phyloP scores from a whole-genome alignment of 35 echinoderm and acorn worm genomes.

The Strongylocentrotus purpuratus region DNA sequence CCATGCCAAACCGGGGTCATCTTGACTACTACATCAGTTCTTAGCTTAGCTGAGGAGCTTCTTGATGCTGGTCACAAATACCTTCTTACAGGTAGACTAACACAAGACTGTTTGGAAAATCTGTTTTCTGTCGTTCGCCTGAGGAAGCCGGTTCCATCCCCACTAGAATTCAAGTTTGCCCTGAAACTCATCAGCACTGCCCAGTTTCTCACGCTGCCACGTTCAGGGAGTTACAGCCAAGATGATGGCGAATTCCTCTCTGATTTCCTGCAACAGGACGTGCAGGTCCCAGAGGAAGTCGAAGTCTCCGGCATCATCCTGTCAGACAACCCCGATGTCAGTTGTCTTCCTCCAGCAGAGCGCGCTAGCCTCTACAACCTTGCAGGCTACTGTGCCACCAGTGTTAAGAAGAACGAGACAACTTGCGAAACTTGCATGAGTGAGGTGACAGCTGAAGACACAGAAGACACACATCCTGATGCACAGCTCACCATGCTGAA shows the following conservation, averaged over 20 bases:
- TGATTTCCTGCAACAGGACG: slow-evolving; percentile 47
- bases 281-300: slow-evolving; percentile 1
- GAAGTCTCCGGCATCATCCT: neutral
- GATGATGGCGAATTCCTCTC: slow-evolving; percentile 68
- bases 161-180: slow-evolving; percentile 69
- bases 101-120: slow-evolving; percentile 77
- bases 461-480: slow-evolving; percentile 47
- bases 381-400: slow-evolving; percentile 56
- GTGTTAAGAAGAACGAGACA: slow-evolving; percentile 45
- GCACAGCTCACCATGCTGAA: slow-evolving; percentile 54
- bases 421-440: slow-evolving; percentile 27
- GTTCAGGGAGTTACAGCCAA: slow-evolving; percentile 55
- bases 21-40: slow-evolving; percentile 48
- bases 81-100: slow-evolving; percentile 58
- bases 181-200: slow-evolving; percentile 54
- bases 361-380: slow-evolving; percentile 49
- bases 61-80: slow-evolving; percentile 65
- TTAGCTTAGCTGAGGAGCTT: slow-evolving; percentile 54
- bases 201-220: slow-evolving; percentile 45
- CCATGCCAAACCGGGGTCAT: slow-evolving; percentile 70
- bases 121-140: slow-evolving; percentile 61
- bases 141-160: slow-evolving; percentile 64
- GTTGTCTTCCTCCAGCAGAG: slow-evolving; percentile 47
- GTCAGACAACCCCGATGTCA: neutral
- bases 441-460: slow-evolving; percentile 49